A percentile compares a stretch with the other conserved stretches of the same genome.
phyloP scores from a whole-genome alignment of 2,797 vertebrate genomes.

The Coilia nasus region DNA sequence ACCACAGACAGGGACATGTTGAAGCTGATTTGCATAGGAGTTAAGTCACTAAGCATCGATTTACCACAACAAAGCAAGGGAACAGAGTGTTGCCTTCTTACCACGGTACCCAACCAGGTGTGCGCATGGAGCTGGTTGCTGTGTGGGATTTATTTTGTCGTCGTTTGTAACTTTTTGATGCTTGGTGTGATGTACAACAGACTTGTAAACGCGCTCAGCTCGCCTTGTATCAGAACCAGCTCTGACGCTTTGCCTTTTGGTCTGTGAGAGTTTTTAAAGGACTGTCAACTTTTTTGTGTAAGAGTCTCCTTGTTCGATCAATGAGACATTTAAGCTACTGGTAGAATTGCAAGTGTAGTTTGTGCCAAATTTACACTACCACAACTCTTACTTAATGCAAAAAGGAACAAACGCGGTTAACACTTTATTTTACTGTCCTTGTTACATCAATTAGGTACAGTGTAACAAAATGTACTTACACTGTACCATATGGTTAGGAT shows the following conservation, averaged over 20 bases:
- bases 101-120: not conserved
- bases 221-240: constrained; percentile 6
- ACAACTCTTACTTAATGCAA: not conserved
- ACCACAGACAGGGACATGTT: not conserved
- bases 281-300: not conserved
- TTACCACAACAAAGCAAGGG: not conserved
- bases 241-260: constrained; percentile 3
- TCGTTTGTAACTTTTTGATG: not conserved
- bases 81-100: not conserved
- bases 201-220: not conserved
- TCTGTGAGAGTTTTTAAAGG: constrained; percentile 2
- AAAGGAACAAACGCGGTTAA: not conserved
- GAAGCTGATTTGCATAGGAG: not conserved
- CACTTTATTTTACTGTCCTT: too few species aligned
- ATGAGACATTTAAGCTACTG: constrained; percentile 1
- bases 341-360: constrained; percentile 12
- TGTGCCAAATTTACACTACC: constrained; percentile 1
- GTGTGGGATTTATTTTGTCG: not conserved
- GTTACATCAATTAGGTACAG: too few species aligned
- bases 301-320: constrained; percentile 8
- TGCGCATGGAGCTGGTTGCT: not conserved
- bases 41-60: not conserved
- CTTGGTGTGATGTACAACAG: not conserved
- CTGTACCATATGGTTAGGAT: too few species aligned
- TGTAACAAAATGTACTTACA: too few species aligned